Percentiles rank a stretch among this genome's conserved stretches.
Evolutionary conservation across 2,113 vertebrate species (phyloP).

Genomic region (Clarias gariepinus): DNA sequence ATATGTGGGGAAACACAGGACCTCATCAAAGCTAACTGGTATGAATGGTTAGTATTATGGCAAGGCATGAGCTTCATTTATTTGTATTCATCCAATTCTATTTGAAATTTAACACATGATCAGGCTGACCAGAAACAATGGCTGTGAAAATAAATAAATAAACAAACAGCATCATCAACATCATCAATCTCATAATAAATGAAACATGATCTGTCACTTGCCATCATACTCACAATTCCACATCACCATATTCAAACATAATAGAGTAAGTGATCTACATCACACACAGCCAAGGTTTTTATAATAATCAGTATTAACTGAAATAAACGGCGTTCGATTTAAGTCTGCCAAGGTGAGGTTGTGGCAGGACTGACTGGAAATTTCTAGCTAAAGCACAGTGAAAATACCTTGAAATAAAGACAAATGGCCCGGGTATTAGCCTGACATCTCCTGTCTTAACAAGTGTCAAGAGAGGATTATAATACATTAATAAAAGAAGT

Average conservation of each 20-base stretch:
- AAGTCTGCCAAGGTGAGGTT: neutral
- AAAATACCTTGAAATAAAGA: constrained; percentile 29
- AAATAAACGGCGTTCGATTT: neutral
- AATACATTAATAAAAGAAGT: constrained; percentile 1
- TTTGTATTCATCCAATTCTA: neutral
- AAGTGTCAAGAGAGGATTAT: constrained; percentile 31
- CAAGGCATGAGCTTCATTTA: neutral
- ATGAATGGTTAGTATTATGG: too few relatives aligned
- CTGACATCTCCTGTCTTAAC: constrained; percentile 35
- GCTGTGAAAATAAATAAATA: neutral
- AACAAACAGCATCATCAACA: neutral
- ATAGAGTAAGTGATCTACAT: neutral
- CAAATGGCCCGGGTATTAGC: neutral
- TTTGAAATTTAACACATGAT: neutral
- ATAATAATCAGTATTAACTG: neutral
- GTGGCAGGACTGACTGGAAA: neutral
- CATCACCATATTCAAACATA: neutral
- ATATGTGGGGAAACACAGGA: too few relatives aligned
- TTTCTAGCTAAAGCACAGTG: neutral
- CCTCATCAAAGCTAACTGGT: too few relatives aligned
- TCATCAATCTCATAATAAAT: too few relatives aligned
- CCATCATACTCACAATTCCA: neutral
- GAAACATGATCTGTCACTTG: neutral
- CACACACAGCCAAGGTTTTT: neutral
- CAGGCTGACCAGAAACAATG: neutral